Evolutionary conservation across 2,888 invertebrate genomes (phyloP), one percentile per base, ranked within the genome.

Genomic region (Panopea generosa): DNA sequence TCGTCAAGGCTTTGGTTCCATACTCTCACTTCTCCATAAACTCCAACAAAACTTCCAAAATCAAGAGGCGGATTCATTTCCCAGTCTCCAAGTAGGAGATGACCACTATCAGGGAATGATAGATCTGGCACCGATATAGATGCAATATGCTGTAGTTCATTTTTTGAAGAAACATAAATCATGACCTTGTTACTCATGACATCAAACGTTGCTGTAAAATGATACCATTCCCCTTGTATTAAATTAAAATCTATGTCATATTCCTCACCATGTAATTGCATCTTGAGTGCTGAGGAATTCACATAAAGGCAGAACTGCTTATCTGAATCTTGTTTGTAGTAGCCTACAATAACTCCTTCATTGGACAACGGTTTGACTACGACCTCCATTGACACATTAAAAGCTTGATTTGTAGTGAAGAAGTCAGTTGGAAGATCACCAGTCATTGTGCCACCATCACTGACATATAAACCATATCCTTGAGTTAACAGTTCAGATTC

Each of bases 81-180:
- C 85, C 85, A 85, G n/a, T 59, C 68, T n/a, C 77, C 83, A 49
- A 85, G 38, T 24, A 75, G 52, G 1, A 85, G 40, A 18, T 81
- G 61, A 9, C 85, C 83, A 20, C 65, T 63, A 16, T 61, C 20
- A 14, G 65, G 67, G 56, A 81, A 71, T 0, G 29, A 24, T 16
- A 70, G 11, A 40, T 40, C 57, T 18, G 45, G 29, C 20, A 57
- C 52, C 4, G 16, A n/a, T 16, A 63, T 22, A 22, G 27, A 16
- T n/a, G 29, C 16, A 0, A 50, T 47, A 9, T 59, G 18, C 2
- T 24, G 29, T n/a, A 61, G 47, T 6, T 26, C 22, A n/a, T 47
- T 29, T 20, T 49, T 61, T 2, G 47, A 55, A 18, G 59, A 74
- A 0, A 74, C 22, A 14, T 49, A 56, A 16, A 70, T 3, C 16